These are phyloP conservation scores for Drosophila pseudotakahashii DNA, from an alignment of 2,888 invertebrate genomes.

Conservation along the genomic window DNA sequence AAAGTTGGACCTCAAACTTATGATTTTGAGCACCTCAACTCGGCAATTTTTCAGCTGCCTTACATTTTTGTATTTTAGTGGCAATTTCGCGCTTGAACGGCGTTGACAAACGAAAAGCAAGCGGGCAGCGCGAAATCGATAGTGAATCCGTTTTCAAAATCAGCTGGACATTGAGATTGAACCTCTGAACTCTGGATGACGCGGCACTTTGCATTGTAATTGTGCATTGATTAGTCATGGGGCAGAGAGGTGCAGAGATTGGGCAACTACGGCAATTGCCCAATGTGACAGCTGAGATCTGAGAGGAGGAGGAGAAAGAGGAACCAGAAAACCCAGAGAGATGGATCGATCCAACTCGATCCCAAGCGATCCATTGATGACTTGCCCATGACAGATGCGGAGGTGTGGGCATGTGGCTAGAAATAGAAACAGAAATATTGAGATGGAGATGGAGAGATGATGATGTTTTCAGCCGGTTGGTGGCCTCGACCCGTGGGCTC, in stretches of 20 bases:
- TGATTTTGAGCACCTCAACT: conserved; percentile 3
- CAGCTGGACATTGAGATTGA: conserved; percentile 42
- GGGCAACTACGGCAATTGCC: conserved; percentile 41
- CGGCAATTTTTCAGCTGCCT: conserved; percentile 31
- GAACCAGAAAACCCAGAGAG: conserved; percentile 7
- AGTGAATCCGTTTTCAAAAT: conserved; percentile 52
- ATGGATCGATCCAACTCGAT: conserved; percentile 32
- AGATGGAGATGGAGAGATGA: conserved; percentile 4
- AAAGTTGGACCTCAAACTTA: conserved; percentile 8
- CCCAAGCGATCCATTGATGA: conserved; percentile 35
- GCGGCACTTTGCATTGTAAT: conserved; percentile 62
- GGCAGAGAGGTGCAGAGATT: conserved; percentile 36
- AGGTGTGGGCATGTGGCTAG: conserved; percentile 60
- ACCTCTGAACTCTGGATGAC: conserved; percentile 42
- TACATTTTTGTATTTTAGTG: conserved; percentile 23
- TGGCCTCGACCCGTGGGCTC: conserved; percentile 68
- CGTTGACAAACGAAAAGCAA: conserved; percentile 53
- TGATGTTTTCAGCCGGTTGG: conserved; percentile 13
- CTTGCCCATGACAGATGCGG: conserved; percentile 52
- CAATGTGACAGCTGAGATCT: conserved; percentile 47
- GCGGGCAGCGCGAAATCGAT: conserved; percentile 73
- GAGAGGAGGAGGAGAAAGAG: conserved; percentile 1
- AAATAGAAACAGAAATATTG: conserved; percentile 4
- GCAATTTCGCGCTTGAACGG: conserved; percentile 73
- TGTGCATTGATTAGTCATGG: conserved; percentile 68